phyloP scores from a whole-genome alignment of 2,888 invertebrate species.

The Netelia fuscicornis region DNA sequence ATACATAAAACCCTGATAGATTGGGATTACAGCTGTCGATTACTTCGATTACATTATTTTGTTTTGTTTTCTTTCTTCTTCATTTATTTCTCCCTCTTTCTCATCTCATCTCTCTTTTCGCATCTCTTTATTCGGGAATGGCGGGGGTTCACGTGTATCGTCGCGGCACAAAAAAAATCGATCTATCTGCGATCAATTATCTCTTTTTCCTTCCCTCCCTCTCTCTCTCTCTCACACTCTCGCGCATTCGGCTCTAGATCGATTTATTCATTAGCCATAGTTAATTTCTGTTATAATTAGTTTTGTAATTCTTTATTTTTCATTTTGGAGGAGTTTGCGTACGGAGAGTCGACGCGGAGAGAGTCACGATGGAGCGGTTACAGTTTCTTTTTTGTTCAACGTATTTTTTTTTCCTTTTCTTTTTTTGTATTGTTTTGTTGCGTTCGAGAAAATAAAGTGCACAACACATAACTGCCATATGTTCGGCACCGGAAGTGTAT shows the following conservation, averaged over 20 bases:
- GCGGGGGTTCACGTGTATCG: conserved; percentile 67
- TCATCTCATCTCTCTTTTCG: conserved; percentile 49
- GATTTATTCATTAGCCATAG: conserved; percentile 5
- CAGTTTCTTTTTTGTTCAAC: conserved; percentile 4
- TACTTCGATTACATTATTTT: conserved; percentile 67
- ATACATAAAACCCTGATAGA: conserved; percentile 82
- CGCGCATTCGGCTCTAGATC: conserved; percentile 23
- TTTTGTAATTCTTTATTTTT: conserved; percentile 5
- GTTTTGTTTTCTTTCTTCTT: conserved; percentile 58
- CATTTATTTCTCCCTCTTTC: conserved; percentile 58
- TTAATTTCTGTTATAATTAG: no score
- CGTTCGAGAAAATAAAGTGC: conserved; percentile 30
- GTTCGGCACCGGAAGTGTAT: conserved; percentile 29
- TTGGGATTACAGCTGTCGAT: conserved; percentile 78
- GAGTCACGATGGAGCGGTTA: conserved; percentile 54
- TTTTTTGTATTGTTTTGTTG: conserved; percentile 12
- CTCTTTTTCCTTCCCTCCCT: conserved; percentile 26
- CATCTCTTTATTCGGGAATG: conserved; percentile 69
- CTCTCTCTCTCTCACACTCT: conserved; percentile 14
- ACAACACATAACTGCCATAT: conserved; percentile 25
- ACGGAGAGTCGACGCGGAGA: conserved; percentile 42
- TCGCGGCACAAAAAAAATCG: conserved; percentile 60
- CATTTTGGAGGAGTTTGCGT: neutral
- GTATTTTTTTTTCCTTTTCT: neutral
- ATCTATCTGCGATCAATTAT: conserved; percentile 38